A percentile compares a stretch with the other conserved stretches of the same genome.
phyloP scores from a whole-genome alignment of 2,888 invertebrate genomes.

The Catocala fraxini region DNA sequence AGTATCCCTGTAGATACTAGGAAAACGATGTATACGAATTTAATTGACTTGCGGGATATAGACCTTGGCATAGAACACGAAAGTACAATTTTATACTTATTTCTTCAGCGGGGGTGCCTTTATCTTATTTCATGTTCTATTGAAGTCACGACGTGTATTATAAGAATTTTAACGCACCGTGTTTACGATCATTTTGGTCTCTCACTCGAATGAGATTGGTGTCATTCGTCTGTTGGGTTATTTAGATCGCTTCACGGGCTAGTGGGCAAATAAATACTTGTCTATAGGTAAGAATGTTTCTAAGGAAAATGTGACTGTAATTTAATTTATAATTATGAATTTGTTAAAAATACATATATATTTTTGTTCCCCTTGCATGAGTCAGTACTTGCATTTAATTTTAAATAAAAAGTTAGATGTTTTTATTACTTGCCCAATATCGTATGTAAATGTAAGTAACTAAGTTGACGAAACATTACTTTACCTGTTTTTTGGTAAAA shows the following conservation, averaged over 20 bases:
- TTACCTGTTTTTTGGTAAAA: slow-evolving; percentile 44
- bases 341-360: slow-evolving; percentile 19
- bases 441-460: slow-evolving; percentile 15
- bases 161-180: slow-evolving; percentile 55
- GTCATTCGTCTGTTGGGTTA: slow-evolving; percentile 32
- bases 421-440: slow-evolving; percentile 41
- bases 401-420: slow-evolving; percentile 21
- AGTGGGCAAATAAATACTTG: slow-evolving; percentile 46
- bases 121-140: slow-evolving; percentile 19
- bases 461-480: slow-evolving; percentile 35
- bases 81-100: slow-evolving; percentile 39
- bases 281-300: slow-evolving; percentile 36
- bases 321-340: slow-evolving; percentile 34
- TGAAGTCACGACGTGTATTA: slow-evolving; percentile 55
- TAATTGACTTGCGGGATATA: slow-evolving; percentile 20
- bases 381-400: slow-evolving; percentile 41
- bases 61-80: slow-evolving; percentile 11
- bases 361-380: slow-evolving; percentile 25
- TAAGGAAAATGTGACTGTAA: slow-evolving; percentile 41
- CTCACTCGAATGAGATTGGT: slow-evolving; percentile 31
- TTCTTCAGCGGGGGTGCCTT: slow-evolving; percentile 1
- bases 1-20: slow-evolving; percentile 2
- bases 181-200: slow-evolving; percentile 48
- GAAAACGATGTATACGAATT: slow-evolving; percentile 21
- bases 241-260: slow-evolving; percentile 37